Evolutionary conservation across 1,140 invertebrate species (phyloP).

Genomic region (Apis florea): DNA sequence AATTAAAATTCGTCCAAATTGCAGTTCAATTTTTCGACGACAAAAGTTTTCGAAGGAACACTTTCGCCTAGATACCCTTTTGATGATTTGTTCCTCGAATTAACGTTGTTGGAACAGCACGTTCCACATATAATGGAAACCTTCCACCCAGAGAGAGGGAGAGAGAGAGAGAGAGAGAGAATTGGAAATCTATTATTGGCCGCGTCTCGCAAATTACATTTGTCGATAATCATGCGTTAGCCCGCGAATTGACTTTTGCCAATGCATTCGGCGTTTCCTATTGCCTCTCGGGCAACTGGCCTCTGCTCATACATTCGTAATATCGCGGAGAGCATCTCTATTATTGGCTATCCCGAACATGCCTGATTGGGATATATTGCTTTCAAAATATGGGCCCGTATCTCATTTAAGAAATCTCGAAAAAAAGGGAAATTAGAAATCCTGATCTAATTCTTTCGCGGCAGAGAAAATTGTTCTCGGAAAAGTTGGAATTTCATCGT

Average conservation of each 20-base stretch:
- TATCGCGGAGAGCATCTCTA: background rate
- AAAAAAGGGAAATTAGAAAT: no score
- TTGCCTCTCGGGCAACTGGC: background rate
- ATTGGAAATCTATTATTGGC: constrained; percentile 56
- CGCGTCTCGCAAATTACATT: constrained; percentile 50
- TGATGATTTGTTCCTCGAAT: constrained; percentile 21
- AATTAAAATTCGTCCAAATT: no score
- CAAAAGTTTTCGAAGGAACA: no score
- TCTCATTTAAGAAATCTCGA: background rate
- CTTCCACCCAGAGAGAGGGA: constrained; percentile 6
- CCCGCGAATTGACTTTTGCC: constrained; percentile 30
- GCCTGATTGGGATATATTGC: background rate
- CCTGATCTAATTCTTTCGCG: no score
- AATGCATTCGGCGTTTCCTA: constrained; percentile 26
- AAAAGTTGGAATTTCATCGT: no score
- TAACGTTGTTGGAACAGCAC: constrained; percentile 22
- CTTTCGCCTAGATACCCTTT: background rate
- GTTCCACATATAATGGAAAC: constrained; percentile 42
- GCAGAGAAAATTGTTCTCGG: no score
- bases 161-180: background rate
- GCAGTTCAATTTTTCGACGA: no score
- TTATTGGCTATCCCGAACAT: background rate
- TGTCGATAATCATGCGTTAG: constrained; percentile 50
- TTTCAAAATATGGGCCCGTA: background rate
- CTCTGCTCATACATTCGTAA: background rate